Evolutionary conservation across 1,140 invertebrate genomes (phyloP).

Genomic region (Drosophila punjabiensis): DNA sequence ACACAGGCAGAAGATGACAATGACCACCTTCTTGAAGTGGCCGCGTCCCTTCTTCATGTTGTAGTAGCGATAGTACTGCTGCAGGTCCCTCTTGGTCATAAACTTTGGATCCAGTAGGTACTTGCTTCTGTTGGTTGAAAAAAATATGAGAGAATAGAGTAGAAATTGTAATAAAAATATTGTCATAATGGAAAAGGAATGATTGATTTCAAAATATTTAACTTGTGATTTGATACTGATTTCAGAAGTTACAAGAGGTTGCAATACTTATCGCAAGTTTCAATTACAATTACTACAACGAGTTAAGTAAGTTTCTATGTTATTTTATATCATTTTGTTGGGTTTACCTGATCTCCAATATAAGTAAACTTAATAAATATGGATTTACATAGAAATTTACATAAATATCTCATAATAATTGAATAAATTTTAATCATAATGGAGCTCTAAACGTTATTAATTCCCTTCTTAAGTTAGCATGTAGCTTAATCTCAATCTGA

Average conservation of each 20-base stretch:
- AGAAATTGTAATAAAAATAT: background rate
- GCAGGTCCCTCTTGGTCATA: slow-evolving; percentile 78
- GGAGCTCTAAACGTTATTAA: background rate
- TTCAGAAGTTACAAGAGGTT: too few relatives aligned
- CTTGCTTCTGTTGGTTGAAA: slow-evolving; percentile 60
- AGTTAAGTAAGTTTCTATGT: background rate
- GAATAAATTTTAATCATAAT: background rate
- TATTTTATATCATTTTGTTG: too few relatives aligned
- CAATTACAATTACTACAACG: background rate
- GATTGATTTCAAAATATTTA: background rate
- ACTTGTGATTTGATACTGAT: too few relatives aligned
- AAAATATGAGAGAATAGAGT: background rate
- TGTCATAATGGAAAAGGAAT: background rate
- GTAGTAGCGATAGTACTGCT: slow-evolving; percentile 80
- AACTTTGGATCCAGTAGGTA: slow-evolving; percentile 81
- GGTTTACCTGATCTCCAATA: too few relatives aligned
- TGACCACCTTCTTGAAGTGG: slow-evolving; percentile 78
- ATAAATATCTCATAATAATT: background rate
- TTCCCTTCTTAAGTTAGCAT: background rate
- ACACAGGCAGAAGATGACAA: slow-evolving; percentile 76
- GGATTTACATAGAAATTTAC: too few relatives aligned
- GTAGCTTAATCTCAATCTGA: background rate
- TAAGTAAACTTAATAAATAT: too few relatives aligned
- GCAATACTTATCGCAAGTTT: too few relatives aligned
- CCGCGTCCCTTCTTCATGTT: slow-evolving; percentile 69